A percentile compares a stretch with the other conserved stretches of the same genome.
Conservation (phyloP, 2,113 vertebrate species). For the Paedocypris sp. region DNA sequence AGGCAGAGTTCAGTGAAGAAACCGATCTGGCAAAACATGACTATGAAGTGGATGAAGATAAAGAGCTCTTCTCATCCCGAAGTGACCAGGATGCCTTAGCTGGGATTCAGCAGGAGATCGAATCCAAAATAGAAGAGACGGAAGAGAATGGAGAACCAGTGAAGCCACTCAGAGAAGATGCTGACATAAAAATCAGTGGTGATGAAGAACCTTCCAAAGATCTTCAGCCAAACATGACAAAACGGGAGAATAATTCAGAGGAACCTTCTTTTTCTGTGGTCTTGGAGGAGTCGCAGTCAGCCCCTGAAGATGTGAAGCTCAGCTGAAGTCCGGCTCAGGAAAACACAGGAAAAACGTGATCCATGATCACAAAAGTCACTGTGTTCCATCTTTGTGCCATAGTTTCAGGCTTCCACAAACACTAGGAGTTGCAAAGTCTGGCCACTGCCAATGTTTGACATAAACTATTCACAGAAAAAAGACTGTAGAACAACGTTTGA, state of each 20-base stretch:
- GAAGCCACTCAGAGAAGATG: not conserved
- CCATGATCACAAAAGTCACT: conserved; percentile 1
- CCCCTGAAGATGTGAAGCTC: conserved; percentile 6
- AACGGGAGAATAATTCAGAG: not conserved
- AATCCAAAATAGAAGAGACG: conserved; percentile 64
- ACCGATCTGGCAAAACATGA: conserved; percentile 50
- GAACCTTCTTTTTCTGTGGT: not conserved
- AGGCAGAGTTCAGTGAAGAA: conserved; percentile 47
- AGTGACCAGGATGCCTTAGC: conserved; percentile 76
- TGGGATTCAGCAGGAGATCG: conserved; percentile 63
- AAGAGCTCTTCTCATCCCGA: conserved; percentile 28
- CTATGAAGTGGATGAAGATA: not conserved
- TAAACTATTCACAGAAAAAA: not conserved
- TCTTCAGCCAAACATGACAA: not conserved
- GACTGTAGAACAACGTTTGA: conserved; percentile 1
- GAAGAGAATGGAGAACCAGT: conserved; percentile 26
- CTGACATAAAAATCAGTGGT: conserved; percentile 6
- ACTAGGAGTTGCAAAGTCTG: conserved; percentile 18
- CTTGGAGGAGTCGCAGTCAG: not conserved
- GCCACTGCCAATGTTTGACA: not conserved
- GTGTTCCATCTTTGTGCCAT: conserved; percentile 27
- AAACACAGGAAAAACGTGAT: not conserved
- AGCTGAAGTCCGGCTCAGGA: not conserved
- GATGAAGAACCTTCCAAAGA: conserved; percentile 2
- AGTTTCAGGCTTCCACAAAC: conserved; percentile 27